Evolutionary conservation across 2,113 vertebrate genomes (phyloP).

Genomic region (Psephotus haematonotus): DNA sequence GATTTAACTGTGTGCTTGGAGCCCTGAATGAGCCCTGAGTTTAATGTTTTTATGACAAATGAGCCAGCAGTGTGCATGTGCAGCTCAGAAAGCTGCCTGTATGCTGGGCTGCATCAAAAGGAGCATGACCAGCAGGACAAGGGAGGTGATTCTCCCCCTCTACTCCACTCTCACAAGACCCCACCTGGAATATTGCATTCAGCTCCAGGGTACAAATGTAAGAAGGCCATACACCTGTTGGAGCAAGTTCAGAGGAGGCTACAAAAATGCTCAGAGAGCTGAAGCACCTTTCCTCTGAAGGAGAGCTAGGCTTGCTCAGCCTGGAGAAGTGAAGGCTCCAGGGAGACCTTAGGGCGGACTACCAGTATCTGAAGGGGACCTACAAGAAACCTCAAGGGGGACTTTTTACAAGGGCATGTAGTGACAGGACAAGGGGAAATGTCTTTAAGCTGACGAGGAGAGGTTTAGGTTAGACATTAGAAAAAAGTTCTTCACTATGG

Average conservation of each 20-base stretch:
- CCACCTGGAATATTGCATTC: background rate
- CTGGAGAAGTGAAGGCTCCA: background rate
- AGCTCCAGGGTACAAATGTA: background rate
- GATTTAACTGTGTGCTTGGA: background rate
- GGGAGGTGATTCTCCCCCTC: background rate
- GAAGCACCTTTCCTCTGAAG: background rate
- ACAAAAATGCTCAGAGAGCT: background rate
- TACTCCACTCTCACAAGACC: background rate
- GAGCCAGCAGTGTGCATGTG: background rate
- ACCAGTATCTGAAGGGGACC: background rate
- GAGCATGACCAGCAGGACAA: background rate
- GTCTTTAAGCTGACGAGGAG: background rate
- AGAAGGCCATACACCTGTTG: background rate
- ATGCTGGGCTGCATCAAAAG: background rate
- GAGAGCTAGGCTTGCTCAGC: background rate
- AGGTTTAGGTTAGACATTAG: background rate
- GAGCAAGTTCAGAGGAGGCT: background rate
- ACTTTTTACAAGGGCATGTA: background rate
- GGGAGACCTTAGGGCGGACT: background rate
- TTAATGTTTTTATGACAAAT: background rate
- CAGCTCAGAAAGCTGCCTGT: background rate
- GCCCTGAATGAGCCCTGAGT: background rate
- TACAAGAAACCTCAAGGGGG: background rate
- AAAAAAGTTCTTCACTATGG: background rate
- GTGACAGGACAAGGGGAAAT: background rate